phyloP scores from a whole-genome alignment of 2,888 invertebrate genomes.

The Heliconius aoede region DNA sequence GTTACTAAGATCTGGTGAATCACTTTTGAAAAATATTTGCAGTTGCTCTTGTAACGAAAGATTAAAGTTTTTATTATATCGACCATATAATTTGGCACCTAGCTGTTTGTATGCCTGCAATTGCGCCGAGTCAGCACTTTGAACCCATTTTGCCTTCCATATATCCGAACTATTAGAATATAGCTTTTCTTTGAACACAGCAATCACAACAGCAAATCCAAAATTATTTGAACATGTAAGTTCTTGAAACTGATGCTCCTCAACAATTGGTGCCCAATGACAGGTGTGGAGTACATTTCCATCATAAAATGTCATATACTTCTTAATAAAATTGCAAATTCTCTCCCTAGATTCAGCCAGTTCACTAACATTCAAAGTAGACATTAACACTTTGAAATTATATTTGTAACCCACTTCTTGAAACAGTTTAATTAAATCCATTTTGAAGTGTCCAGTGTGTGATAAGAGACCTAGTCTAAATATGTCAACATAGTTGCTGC shows the following conservation, averaged over 20 bases:
- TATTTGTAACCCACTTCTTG: constrained; percentile 30
- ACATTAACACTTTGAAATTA: constrained; percentile 6
- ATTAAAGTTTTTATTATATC: background rate
- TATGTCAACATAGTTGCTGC: constrained; percentile 36
- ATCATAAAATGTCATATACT: constrained; percentile 34
- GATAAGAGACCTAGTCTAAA: constrained; percentile 45
- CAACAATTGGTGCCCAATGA: constrained; percentile 49
- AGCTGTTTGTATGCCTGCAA: constrained; percentile 33
- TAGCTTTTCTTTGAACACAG: constrained; percentile 45
- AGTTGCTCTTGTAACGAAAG: background rate
- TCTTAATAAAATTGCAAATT: constrained; percentile 38
- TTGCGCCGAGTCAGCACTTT: background rate
- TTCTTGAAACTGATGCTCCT: constrained; percentile 42
- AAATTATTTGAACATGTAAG: constrained; percentile 46
- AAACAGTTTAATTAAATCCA: constrained; percentile 48
- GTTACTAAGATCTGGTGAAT: background rate
- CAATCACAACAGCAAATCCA: constrained; percentile 46
- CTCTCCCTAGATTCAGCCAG: constrained; percentile 44
- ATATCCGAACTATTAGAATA: constrained; percentile 13
- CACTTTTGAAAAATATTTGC: background rate
- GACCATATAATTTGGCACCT: constrained; percentile 25
- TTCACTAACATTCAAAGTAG: constrained; percentile 37
- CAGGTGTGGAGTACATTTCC: constrained; percentile 33
- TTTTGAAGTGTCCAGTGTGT: constrained; percentile 46
- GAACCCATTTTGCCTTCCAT: constrained; percentile 48